Evolutionary conservation across 2,797 vertebrate species (phyloP).

Genomic region (Amblyopsis hoosieri): DNA sequence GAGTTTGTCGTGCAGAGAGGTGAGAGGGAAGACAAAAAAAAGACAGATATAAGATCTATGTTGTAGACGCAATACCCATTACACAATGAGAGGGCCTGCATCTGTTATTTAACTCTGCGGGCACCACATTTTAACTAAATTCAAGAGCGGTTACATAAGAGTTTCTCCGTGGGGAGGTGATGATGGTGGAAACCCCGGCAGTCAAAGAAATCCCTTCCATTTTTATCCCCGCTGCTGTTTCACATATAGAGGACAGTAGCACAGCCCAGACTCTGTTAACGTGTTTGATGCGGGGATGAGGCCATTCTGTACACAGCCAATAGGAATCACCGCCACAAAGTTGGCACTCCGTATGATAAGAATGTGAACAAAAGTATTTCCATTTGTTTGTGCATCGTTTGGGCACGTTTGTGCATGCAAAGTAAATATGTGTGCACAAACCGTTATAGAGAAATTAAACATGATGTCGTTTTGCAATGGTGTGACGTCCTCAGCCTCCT

Average conservation of each 20-base stretch:
- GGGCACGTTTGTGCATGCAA: too few species aligned
- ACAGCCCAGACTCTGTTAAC: conserved; percentile 55
- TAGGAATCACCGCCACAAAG: conserved; percentile 41
- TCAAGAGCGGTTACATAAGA: conserved; percentile 62
- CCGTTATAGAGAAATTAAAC: too few species aligned
- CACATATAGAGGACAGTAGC: conserved; percentile 47
- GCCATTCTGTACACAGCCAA: conserved; percentile 51
- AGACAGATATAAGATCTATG: conserved; percentile 19
- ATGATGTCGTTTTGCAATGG: too few species aligned
- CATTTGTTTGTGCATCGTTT: too few species aligned
- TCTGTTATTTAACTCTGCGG: conserved; percentile 60
- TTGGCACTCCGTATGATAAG: too few species aligned
- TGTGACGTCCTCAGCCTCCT: too few species aligned
- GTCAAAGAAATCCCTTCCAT: conserved; percentile 72
- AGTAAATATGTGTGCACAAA: too few species aligned
- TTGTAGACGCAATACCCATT: conserved; percentile 52
- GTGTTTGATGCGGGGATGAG: conserved; percentile 54
- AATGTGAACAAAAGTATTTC: too few species aligned
- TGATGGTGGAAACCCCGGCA: conserved; percentile 55
- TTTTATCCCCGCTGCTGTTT: conserved; percentile 60
- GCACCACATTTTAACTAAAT: conserved; percentile 29
- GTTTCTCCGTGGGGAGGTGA: conserved; percentile 22
- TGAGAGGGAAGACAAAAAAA: conserved; percentile 16
- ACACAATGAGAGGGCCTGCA: conserved; percentile 37
- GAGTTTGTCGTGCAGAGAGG: conserved; percentile 16